Conservation (phyloP, 2,797 vertebrate genomes). For the Acrocephalus scirpaceus region DNA sequence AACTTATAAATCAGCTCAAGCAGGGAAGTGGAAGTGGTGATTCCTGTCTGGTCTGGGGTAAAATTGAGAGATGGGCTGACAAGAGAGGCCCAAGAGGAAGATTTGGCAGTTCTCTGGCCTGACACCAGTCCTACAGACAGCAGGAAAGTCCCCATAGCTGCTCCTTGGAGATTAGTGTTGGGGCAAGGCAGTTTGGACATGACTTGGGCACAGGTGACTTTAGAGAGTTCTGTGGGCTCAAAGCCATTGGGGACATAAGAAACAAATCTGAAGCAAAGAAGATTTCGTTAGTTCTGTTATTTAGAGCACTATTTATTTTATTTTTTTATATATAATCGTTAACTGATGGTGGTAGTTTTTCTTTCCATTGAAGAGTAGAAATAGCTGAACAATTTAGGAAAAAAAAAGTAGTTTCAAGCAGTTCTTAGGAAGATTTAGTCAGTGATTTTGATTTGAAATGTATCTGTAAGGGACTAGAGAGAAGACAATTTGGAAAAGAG, state of each 20-base stretch:
- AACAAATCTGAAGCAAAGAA: background rate
- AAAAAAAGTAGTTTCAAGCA: background rate
- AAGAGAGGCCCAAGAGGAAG: background rate
- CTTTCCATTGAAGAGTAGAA: background rate
- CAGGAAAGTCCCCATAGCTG: fast-evolving
- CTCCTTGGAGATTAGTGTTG: background rate
- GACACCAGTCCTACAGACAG: fast-evolving
- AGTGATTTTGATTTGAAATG: background rate
- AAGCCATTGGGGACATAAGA: background rate
- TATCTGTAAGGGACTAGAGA: background rate
- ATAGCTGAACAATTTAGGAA: background rate
- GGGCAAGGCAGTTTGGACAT: background rate
- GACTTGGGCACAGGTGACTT: background rate
- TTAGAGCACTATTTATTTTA: background rate
- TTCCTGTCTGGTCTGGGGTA: background rate
- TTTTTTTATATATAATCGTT: background rate
- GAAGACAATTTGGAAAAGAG: background rate
- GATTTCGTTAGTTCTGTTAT: background rate
- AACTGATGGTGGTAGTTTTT: background rate
- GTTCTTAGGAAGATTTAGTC: background rate
- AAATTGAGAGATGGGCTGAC: background rate
- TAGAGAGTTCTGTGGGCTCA: background rate
- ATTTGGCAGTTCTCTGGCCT: background rate
- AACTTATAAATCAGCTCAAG: background rate
- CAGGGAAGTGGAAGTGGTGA: background rate